phyloP scores from a whole-genome alignment of 2,797 vertebrate genomes.

The Hippopotamyrus pictus region DNA sequence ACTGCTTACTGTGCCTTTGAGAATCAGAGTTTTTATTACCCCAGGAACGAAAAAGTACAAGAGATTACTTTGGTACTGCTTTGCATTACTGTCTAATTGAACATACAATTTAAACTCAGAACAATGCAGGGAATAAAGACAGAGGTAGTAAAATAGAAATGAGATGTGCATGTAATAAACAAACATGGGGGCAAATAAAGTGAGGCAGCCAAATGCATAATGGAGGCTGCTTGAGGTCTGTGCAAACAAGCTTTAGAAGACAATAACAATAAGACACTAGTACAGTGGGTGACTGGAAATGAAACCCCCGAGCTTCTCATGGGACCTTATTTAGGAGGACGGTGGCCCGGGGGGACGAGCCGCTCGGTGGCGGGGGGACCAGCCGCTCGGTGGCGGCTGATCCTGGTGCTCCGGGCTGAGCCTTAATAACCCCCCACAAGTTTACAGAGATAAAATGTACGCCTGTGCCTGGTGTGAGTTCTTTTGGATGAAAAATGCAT shows the following conservation, averaged over 20 bases:
- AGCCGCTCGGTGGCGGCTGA: neutral
- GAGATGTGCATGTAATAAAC: neutral
- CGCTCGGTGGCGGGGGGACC: neutral
- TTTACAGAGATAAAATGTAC: neutral
- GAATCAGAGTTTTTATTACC: neutral
- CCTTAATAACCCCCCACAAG: neutral
- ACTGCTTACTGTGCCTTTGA: neutral
- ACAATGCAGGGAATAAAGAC: neutral
- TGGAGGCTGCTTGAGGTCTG: neutral
- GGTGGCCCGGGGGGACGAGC: neutral
- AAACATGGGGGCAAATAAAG: neutral
- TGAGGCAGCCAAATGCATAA: neutral
- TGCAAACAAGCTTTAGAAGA: neutral
- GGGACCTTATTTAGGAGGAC: neutral
- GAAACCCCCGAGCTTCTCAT: neutral
- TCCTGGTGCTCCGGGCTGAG: neutral
- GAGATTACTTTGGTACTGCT: neutral
- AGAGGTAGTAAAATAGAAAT: neutral
- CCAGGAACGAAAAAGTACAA: neutral
- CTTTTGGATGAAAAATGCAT: neutral
- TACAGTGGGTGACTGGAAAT: neutral
- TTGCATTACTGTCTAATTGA: neutral
- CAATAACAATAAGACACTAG: neutral
- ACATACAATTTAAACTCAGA: neutral
- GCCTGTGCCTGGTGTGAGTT: neutral